phyloP scores from a whole-genome alignment of 2,888 invertebrate genomes.

The Cremastinae sp. region DNA sequence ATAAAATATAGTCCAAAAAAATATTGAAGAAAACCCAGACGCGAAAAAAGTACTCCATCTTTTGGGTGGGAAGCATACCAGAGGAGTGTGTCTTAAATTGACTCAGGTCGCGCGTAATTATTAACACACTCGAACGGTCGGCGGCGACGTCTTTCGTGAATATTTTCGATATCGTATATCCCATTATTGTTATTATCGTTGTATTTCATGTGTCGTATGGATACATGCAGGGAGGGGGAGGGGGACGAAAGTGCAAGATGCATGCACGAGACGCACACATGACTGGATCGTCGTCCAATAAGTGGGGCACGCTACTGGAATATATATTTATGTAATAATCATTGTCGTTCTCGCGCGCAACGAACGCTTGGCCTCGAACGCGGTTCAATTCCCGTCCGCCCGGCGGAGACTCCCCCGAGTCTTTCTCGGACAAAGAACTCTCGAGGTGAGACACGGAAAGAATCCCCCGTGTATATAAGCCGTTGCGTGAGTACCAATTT shows the following conservation, averaged over 20 bases:
- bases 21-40: no score
- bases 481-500: constrained; percentile 41
- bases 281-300: constrained; percentile 29
- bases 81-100: not conserved
- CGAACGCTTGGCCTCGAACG: not conserved
- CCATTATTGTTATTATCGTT: constrained; percentile 5
- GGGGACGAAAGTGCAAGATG: constrained; percentile 28
- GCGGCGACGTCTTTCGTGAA: not conserved
- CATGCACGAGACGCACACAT: constrained; percentile 24
- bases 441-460: not conserved
- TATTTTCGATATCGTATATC: constrained; percentile 10
- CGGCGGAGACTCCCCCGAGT: constrained; percentile 5
- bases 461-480: not conserved
- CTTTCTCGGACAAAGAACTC: constrained; percentile 10
- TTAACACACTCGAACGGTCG: no score
- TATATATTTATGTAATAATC: constrained; percentile 60
- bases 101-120: not conserved
- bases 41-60: no score
- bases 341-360: constrained; percentile 28
- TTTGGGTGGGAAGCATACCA: not conserved
- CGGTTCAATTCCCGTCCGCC: not conserved
- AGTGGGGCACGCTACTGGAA: constrained; percentile 45
- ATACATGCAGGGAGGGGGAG: no score
- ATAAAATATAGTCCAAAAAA: no score
- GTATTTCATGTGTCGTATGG: not conserved